A percentile compares a stretch with the other conserved stretches of the same genome.
These are phyloP conservation scores for Centrocercus urophasianus DNA, from an alignment of 2,113 vertebrate species.

Conservation along the genomic window DNA sequence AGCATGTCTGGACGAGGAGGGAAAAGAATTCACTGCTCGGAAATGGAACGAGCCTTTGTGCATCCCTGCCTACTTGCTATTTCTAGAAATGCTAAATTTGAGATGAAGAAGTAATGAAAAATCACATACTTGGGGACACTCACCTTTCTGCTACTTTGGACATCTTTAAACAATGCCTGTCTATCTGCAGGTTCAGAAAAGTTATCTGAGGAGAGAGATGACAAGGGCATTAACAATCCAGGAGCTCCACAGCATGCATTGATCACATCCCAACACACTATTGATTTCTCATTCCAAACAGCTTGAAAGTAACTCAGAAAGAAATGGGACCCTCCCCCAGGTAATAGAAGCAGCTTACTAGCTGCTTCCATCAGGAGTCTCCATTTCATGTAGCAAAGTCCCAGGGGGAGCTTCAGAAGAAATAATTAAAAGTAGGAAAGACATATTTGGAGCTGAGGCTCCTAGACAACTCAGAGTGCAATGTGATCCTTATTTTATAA, in stretches of 20 bases:
- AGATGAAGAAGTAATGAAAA: background rate
- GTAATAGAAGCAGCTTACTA: conserved; percentile 4
- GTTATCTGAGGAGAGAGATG: conserved; percentile 84
- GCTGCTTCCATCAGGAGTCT: conserved; percentile 2
- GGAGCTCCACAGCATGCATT: background rate
- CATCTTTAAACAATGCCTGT: conserved; percentile 97
- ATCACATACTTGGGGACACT: conserved; percentile 13
- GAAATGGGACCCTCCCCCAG: conserved; percentile 44
- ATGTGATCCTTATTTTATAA: background rate
- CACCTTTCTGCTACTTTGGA: conserved; percentile 99
- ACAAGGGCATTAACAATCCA: conserved; percentile 47
- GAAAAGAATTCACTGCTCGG: background rate
- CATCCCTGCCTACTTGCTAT: background rate
- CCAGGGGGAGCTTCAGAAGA: conserved; percentile 5
- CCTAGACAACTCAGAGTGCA: background rate
- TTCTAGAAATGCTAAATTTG: background rate
- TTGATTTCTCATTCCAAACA: conserved; percentile 43
- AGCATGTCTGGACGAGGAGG: background rate
- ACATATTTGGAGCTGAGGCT: background rate
- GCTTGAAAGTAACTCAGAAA: conserved; percentile 1
- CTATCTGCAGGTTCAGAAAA: conserved; percentile 93
- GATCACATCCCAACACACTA: background rate
- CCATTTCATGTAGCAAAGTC: background rate
- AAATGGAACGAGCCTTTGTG: background rate
- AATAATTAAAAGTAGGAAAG: background rate